Percentiles rank a stretch among this genome's conserved stretches.
phyloP scores from a whole-genome alignment of 2,888 invertebrate genomes.

The Drosophila peninsularis region DNA sequence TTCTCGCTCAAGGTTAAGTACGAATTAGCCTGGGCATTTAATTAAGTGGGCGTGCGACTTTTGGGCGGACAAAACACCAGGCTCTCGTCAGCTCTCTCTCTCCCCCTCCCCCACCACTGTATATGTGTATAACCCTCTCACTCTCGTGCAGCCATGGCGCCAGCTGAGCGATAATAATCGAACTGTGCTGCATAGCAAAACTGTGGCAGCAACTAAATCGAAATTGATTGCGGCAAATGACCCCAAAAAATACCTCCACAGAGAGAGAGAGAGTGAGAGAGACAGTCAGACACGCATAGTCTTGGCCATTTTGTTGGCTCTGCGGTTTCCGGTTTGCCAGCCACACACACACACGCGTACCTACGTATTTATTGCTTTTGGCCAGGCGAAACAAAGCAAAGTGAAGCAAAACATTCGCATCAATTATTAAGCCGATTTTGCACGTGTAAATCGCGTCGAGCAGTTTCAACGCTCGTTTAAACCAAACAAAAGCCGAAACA shows the following conservation, averaged over 20 bases:
- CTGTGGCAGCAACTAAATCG: slow-evolving; percentile 67
- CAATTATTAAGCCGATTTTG: slow-evolving; percentile 59
- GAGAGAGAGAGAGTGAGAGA: not conserved
- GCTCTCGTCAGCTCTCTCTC: not conserved
- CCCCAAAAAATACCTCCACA: slow-evolving; percentile 23
- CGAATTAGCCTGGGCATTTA: slow-evolving; percentile 66
- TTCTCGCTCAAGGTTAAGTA: slow-evolving; percentile 62
- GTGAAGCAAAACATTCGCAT: slow-evolving; percentile 54
- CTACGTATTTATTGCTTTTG: slow-evolving; percentile 50
- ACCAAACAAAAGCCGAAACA: slow-evolving; percentile 37
- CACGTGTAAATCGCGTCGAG: slow-evolving; percentile 56
- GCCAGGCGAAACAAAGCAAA: slow-evolving; percentile 49
- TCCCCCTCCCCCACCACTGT: not conserved
- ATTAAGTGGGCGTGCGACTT: slow-evolving; percentile 74
- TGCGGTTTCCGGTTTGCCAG: slow-evolving; percentile 41
- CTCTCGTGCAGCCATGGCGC: not conserved
- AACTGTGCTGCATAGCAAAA: slow-evolving; percentile 57
- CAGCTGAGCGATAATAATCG: slow-evolving; percentile 65
- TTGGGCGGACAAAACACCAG: slow-evolving; percentile 30
- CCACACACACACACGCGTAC: not conserved
- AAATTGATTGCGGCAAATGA: slow-evolving; percentile 76
- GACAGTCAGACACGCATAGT: slow-evolving; percentile 33
- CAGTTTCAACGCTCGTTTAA: slow-evolving; percentile 28
- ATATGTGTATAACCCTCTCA: not conserved
- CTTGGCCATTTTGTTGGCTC: slow-evolving; percentile 55